Evolutionary conservation across 2,888 invertebrate species (phyloP), one percentile per base, ranked within the genome.

Genomic region (Frankliniella intonsa): DNA sequence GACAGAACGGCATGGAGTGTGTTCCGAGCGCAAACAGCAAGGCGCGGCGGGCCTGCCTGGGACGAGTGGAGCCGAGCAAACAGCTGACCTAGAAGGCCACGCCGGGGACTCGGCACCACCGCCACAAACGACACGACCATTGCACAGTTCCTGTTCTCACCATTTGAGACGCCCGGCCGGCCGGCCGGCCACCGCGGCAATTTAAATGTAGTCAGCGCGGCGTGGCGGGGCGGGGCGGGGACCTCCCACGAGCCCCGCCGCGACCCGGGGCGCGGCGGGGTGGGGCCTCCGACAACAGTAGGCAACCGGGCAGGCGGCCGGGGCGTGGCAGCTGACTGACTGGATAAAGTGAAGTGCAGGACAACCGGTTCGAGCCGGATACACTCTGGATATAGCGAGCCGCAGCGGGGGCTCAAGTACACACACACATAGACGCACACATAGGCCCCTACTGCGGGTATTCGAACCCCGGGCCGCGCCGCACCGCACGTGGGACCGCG

Each of bases 71-170:
- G 55, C 69, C 69, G 11, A n/a, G 69, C 25, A 22, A 76, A 76
- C 69, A 76, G 69, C 69, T 76, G 69, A 76, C 69, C 69, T 25
- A 22, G 22, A 76, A 76, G 69, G 69, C 69, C 69, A 25, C 25
- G 55, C 55, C 55, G 17, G 55, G 2, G 14, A 55, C 3, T n/a
- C 69, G 11, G 38, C 69, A 69, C 69, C 69, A 22, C n/a, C n/a
- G 22, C 69, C 22, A 7, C 69, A 3, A n/a, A 3, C 22, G 11
- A 65, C n/a, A n/a, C 9, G 65, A 19, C 65, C 22, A 69, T 22
- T 69, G 69, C 69, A 76, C 25, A 69, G 55, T 55, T 55, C 55
- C 55, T 55, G 55, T 55, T 55, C 55, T 55, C 55, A 55, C 55
- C 12, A 55, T 17, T 17, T 9, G 22, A 55, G 55, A 55, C 55